A percentile compares a stretch with the other conserved stretches of the same genome.
Conservation (phyloP, 1,140 invertebrate species). For the Cydia fagiglandana region DNA sequence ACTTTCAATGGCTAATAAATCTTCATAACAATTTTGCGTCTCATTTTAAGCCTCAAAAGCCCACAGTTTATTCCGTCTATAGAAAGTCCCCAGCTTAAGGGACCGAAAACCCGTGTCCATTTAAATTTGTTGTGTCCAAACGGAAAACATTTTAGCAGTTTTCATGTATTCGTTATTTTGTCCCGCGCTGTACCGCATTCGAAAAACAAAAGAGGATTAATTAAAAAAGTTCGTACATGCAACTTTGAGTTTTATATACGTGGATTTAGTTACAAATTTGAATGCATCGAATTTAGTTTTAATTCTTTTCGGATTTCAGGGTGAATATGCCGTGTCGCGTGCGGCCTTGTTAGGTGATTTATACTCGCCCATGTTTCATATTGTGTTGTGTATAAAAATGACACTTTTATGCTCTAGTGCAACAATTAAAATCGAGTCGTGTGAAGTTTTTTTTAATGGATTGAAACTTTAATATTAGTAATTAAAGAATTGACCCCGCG, state of each 20-base stretch:
- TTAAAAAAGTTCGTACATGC: not conserved
- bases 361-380: slow-evolving; percentile 22
- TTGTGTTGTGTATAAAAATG: slow-evolving; percentile 25
- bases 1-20: not conserved
- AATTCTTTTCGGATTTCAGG: not conserved
- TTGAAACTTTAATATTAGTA: slow-evolving; percentile 8
- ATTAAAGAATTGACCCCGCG: not conserved
- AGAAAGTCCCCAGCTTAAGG: slow-evolving; percentile 19
- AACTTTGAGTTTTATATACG: not conserved
- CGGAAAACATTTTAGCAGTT: slow-evolving; percentile 19
- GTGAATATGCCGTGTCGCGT: slow-evolving; percentile 13
- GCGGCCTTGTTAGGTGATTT: slow-evolving; percentile 24
- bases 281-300: not conserved
- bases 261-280: not conserved
- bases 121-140: slow-evolving; percentile 25
- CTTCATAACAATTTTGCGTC: not conserved
- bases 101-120: slow-evolving; percentile 11
- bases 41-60: not conserved
- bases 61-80: not conserved
- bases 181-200: slow-evolving; percentile 15
- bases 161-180: slow-evolving; percentile 17
- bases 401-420: slow-evolving; percentile 26
- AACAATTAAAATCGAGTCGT: slow-evolving; percentile 25
- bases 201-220: slow-evolving; percentile 19
- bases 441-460: slow-evolving; percentile 23